Base-by-base conservation (phyloP, 2,888 invertebrate genomes). In the Amaurobius ferox region DNA sequence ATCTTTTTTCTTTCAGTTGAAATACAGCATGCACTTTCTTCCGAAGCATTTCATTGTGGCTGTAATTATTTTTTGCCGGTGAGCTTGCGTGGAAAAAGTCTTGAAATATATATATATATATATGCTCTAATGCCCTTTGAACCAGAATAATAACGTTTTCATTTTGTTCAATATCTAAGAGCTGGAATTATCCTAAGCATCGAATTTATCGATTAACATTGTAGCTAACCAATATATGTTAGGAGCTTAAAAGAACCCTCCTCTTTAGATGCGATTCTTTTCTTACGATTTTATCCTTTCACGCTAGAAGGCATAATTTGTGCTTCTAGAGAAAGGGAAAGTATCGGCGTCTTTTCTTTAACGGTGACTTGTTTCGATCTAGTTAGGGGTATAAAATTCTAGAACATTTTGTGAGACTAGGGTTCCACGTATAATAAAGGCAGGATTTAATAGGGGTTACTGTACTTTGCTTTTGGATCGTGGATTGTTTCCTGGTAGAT, bases 171-270 rank as follows among this genome's bases (percentile, higher is more conserved):
- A 55, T 55, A 55, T 55, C 55, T 23, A 55, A 55, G 23, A 55
- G 55, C 23, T 55, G 23, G 2, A 16, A 64, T 64, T 64, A 64
- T 30, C 30, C 29, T 64, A 30, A 64, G 35, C 29, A 35, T 68
- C 78, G 39, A 23, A 28, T 11, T 7, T 48, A 66, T 79, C 35
- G 79, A 79, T 79, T 79, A 79, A 64, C 66, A 72, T 32, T 44
- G 19, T 30, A 29, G 71, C 64, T 79, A 79, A 64, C 72, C 66
- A 66, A 66, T 44, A 72, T n/a, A 23, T 70, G 44, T 28, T 44
- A 26, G 28, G 9, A 29, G 39, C 29, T 39, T 30, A 55, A 40
- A 64, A 76, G 66, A 66, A n/a, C n/a, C n/a, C n/a, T n/a, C 28
- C 64, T 66, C 39, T 74, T 74, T 44, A 76, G 44, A 30, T 74